Evolutionary conservation across 53 echinoderm and acorn worm species (phyloP).

Genomic region (Stichopus horrens): DNA sequence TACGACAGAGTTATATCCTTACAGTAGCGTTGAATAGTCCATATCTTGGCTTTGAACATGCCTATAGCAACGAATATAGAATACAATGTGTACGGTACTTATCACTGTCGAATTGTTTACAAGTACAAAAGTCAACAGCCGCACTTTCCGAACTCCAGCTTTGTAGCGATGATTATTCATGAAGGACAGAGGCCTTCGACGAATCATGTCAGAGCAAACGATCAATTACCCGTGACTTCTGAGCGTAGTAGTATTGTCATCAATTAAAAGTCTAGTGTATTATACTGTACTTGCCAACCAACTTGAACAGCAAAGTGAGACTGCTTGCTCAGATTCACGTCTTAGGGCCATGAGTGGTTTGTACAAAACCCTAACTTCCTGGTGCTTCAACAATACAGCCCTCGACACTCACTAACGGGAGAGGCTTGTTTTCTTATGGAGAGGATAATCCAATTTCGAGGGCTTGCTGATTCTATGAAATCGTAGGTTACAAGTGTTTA

Average conservation of each 20-base stretch:
- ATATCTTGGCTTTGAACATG: too few species aligned
- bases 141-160: not conserved
- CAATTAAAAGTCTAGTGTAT: not conserved
- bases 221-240: constrained; percentile 34
- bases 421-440: constrained; percentile 6
- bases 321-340: constrained; percentile 10
- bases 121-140: constrained; percentile 40
- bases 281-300: not conserved
- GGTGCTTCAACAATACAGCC: constrained; percentile 38
- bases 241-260: constrained; percentile 1
- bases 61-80: too few species aligned
- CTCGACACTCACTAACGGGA: constrained; percentile 19
- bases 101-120: constrained; percentile 2
- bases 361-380: constrained; percentile 33
- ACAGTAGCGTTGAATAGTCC: too few species aligned
- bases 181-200: not conserved
- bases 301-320: not conserved
- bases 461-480: not conserved
- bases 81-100: too few species aligned
- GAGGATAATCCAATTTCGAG: constrained; percentile 34
- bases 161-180: constrained; percentile 1
- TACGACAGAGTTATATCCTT: too few species aligned
- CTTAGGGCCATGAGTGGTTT: constrained; percentile 7
- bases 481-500: constrained; percentile 26
- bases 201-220: not conserved